Base-by-base conservation (phyloP, 2,888 invertebrate species). In the Ganaspis brasiliensis region DNA sequence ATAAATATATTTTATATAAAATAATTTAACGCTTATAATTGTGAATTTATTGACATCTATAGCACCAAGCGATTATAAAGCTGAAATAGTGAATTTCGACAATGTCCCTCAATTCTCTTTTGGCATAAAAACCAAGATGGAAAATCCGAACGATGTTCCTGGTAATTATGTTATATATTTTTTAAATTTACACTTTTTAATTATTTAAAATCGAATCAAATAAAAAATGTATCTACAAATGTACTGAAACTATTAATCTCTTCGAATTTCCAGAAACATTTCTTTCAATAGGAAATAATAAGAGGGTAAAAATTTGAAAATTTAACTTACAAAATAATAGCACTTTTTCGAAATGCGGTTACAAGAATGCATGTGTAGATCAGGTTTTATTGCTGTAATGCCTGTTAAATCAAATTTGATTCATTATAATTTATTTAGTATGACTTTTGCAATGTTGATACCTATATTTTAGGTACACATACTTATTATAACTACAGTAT, bases 21-120 rank as follows among this genome's bases (percentile, higher is more conserved):
- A n/a, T n/a, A n/a, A n/a, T n/a, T n/a, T n/a, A n/a, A n/a, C n/a
- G n/a, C 21, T 10, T 45, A 14, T 45, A 40, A 35, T 3, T 67
- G 12, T 12, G 10, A 31, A 4, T 67, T 9, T 9, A 70, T 70
- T 45, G 14, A 55, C 75, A 76, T 79, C 77, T 81, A 76, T 85
- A 88, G 89, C 92, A 81, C 93, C 93, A 70, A 94, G 94, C 82
- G 92, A 92, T 72, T 95, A 95, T 88, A 90, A 90, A 81, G 91
- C 94, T 26, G 94, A 94, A 91, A 92, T 93, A 83, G 89, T 92
- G 14, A 92, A 92, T 74, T 87, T 93, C 83, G 93, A 94, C 88
- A 89, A 92, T 81, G 89, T 93, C 26, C 94, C 94, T 40, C 92
- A 92, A 73, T 95, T 92, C 87, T 93, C 93, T 73, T 94, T 96